A percentile compares a stretch with the other conserved stretches of the same genome.
These are phyloP conservation scores for Epinephelus malabaricus DNA, from an alignment of 2,797 vertebrate species.

Conservation along the genomic window DNA sequence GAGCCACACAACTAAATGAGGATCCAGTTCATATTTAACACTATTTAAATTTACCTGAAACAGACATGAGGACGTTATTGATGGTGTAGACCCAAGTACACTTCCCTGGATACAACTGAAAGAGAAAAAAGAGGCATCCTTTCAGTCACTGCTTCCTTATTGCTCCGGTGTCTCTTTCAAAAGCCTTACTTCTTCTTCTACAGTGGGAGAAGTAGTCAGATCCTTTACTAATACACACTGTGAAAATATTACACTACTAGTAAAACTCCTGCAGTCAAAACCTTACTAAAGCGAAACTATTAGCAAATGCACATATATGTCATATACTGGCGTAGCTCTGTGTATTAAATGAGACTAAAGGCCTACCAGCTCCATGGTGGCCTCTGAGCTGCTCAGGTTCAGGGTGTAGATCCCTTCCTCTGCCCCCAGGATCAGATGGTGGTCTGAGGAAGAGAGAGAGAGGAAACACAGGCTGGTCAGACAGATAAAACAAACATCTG, in stretches of 20 bases:
- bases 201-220: no score
- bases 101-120: constrained; percentile 90
- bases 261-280: no score
- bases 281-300: no score
- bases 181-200: not conserved
- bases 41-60: constrained; percentile 87
- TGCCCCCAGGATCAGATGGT: constrained; percentile 91
- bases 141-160: not conserved
- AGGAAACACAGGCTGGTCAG: constrained; percentile 25
- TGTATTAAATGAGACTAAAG: not conserved
- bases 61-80: constrained; percentile 91
- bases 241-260: no score
- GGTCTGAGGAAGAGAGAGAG: constrained; percentile 78
- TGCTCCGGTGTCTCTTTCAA: not conserved
- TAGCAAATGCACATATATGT: no score
- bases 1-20: no score
- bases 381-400: constrained; percentile 88
- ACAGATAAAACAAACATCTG: not conserved
- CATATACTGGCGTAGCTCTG: no score
- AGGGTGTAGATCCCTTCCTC: constrained; percentile 94
- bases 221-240: no score
- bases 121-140: constrained; percentile 39
- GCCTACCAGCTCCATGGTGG: constrained; percentile 92
- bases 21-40: no score
- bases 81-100: constrained; percentile 93